A percentile compares a stretch with the other conserved stretches of the same genome.
phyloP scores from a whole-genome alignment of 2,888 invertebrate genomes.

The Ischnus inquisitorius region DNA sequence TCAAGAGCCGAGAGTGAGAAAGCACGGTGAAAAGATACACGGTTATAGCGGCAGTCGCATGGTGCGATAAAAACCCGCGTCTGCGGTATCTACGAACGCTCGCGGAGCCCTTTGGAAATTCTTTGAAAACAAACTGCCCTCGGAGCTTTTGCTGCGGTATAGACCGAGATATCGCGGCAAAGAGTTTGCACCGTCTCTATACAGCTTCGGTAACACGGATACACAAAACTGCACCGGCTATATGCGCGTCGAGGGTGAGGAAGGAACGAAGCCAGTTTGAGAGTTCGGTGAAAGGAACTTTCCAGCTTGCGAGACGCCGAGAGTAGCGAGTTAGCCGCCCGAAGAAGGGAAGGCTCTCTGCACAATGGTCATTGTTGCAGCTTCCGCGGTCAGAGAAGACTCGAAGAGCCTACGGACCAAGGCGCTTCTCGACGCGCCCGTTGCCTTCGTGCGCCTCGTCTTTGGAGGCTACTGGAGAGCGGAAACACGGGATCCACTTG shows the following conservation, averaged over 20 bases:
- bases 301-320: slow-evolving; percentile 54
- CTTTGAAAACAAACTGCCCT: slow-evolving; percentile 43
- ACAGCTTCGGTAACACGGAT: neutral
- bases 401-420: slow-evolving; percentile 32
- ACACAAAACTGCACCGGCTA: slow-evolving; percentile 5
- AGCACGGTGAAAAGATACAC: neutral
- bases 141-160: slow-evolving; percentile 26
- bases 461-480: slow-evolving; percentile 33
- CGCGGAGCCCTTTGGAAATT: slow-evolving; percentile 16
- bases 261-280: neutral
- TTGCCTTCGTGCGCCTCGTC: slow-evolving; percentile 25
- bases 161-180: slow-evolving; percentile 36
- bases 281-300: slow-evolving; percentile 50
- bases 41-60: neutral
- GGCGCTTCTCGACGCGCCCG: neutral
- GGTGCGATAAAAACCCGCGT: slow-evolving; percentile 35
- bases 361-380: slow-evolving; percentile 74
- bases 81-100: slow-evolving; percentile 33
- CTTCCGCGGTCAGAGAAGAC: slow-evolving; percentile 64
- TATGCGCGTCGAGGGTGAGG: neutral
- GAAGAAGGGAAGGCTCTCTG: slow-evolving; percentile 39
- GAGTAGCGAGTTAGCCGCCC: slow-evolving; percentile 42
- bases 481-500: slow-evolving; percentile 61
- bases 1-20: neutral
- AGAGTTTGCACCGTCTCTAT: slow-evolving; percentile 17